Evolutionary conservation across 2,797 vertebrate genomes (phyloP).

Genomic region (Falco columbarius): DNA sequence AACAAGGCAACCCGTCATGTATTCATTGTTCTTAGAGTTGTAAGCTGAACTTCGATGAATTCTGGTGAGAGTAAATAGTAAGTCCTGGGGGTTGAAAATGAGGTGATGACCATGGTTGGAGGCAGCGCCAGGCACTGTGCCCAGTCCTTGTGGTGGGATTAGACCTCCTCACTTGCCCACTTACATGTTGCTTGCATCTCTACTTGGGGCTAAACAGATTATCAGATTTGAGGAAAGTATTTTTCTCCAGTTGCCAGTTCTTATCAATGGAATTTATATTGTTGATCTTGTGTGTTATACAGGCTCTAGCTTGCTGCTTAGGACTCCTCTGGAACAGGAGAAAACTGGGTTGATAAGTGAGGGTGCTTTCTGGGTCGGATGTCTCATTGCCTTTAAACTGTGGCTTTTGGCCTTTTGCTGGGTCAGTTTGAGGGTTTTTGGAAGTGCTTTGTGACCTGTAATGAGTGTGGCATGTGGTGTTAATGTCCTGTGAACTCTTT

Average conservation of each 20-base stretch:
- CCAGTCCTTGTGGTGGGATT: not conserved
- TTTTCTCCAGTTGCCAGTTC: not conserved
- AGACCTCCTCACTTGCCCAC: not conserved
- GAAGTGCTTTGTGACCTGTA: not conserved
- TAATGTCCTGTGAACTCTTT: not conserved
- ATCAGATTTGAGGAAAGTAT: not conserved
- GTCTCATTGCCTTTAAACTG: fast-evolving
- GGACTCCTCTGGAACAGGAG: not conserved
- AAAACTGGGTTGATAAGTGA: not conserved
- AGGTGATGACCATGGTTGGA: fast-evolving
- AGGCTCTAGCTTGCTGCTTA: not conserved
- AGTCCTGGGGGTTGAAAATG: not conserved
- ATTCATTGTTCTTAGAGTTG: fast-evolving
- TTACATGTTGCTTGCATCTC: not conserved
- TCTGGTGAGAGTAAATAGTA: too few relatives aligned
- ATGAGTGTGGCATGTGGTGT: fast-evolving
- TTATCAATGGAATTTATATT: fast-evolving
- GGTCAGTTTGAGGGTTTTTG: not conserved
- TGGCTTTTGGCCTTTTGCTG: not conserved
- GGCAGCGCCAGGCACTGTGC: fast-evolving
- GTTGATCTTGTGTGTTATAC: not conserved
- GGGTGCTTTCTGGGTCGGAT: fast-evolving
- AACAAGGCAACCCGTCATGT: fast-evolving
- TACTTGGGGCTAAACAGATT: not conserved
- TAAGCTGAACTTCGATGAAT: not conserved